Conservation (phyloP, 2,888 invertebrate genomes). For the Ecdyonurus torrentis region DNA sequence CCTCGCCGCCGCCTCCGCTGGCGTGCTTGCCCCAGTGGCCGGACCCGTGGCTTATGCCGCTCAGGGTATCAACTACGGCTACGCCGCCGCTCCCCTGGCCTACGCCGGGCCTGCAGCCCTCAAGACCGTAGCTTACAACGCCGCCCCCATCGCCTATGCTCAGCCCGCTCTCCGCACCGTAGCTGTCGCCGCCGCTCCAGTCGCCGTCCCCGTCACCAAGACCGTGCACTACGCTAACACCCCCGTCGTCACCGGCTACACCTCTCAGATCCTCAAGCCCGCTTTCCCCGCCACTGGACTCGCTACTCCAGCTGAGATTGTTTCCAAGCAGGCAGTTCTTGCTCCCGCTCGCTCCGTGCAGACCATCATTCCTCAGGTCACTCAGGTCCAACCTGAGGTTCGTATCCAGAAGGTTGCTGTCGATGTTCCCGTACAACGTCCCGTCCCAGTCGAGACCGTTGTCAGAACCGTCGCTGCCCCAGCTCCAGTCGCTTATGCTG, state of each 20-base stretch:
- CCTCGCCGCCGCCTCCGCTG: background rate
- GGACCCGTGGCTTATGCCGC: constrained; percentile 2
- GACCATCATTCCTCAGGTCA: constrained; percentile 22
- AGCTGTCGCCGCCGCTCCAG: constrained; percentile 5
- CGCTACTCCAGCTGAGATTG: constrained; percentile 18
- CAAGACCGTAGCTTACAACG: constrained; percentile 11
- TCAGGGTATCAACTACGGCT: constrained; percentile 13
- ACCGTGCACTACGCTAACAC: constrained; percentile 12
- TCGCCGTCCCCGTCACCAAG: constrained; percentile 11
- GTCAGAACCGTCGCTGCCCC: background rate
- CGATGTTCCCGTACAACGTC: constrained; percentile 16
- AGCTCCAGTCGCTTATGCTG: background rate
- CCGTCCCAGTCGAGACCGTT: constrained; percentile 9
- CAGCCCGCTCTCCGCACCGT: constrained; percentile 6
- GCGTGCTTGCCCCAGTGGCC: background rate
- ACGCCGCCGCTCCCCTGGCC: constrained; percentile 4
- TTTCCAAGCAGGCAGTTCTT: constrained; percentile 19
- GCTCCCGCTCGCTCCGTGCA: constrained; percentile 23
- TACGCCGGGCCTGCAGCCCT: constrained; percentile 16
- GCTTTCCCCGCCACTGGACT: constrained; percentile 18
- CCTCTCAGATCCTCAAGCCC: constrained; percentile 3
- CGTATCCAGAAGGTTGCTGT: constrained; percentile 19
- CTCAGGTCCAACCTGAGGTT: constrained; percentile 22
- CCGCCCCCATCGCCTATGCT: background rate
- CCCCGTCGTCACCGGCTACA: constrained; percentile 13